Evolutionary conservation across 2,113 vertebrate species (phyloP), one percentile per base, ranked within the genome.

Genomic region (Sebastes schlegelii): DNA sequence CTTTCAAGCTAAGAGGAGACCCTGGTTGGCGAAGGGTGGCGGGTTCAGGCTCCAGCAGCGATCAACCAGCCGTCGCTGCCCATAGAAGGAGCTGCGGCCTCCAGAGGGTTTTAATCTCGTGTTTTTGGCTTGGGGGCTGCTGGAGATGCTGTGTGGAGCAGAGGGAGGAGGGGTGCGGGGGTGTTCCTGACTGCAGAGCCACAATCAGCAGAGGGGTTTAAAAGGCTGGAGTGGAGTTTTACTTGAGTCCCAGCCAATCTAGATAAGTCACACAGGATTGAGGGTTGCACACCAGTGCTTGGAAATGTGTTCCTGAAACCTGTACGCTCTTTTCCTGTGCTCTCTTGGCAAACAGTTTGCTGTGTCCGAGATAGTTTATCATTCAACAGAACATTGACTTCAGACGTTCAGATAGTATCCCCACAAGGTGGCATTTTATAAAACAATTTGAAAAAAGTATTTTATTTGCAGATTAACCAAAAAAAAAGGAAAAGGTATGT

Each of bases 231-330:
- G 70, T 40, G 1, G 42, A 86, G 85, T 79, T 80, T 78, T 43
- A 46, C 69, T 88, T 91, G 91, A 92, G 79, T 73, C 67, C 7
- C 14, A 8, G 90, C 91, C 91, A 80, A 93, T 94, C 91, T 92
- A 92, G 93, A 93, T 94, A 88, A 77, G 69, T 75, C 64, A 55
- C 74, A 80, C 10, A 68, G 75, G 85, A 83, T 58, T 77, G 61
- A 88, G 74, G 46, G 79, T 79, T 91, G 86, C 73, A 60, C 80
- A 72, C 61, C 63, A 48, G 62, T 2, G 3, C 65, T 52, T 13
- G 67, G 79, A 91, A 88, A 80, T 34, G 48, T 78, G 74, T 74
- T 73, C 6, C 12, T 64, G 57, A 74, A 69, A 51, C 8, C 54
- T 66, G 16, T 8, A 34, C 0, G 2, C 40, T 42, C 62, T 67